A percentile compares a stretch with the other conserved stretches of the same genome.
Evolutionary conservation across 2,888 invertebrate genomes (phyloP).

Genomic region (Caenorhabditis auriculariae): DNA sequence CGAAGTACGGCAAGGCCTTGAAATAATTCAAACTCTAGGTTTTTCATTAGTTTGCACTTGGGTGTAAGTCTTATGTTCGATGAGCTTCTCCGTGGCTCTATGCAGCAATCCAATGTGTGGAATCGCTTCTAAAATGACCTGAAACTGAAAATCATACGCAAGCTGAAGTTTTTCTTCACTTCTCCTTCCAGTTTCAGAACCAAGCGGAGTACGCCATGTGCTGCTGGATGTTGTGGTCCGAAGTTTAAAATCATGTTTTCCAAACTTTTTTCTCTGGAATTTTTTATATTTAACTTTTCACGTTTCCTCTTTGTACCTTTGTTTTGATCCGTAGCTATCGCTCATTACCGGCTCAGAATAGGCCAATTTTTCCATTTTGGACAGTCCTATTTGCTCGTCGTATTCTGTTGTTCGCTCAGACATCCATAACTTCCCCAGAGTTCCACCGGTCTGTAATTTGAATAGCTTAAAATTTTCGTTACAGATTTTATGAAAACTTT

Average conservation of each 20-base stretch:
- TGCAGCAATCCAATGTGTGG: slow-evolving; percentile 96
- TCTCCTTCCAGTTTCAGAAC: slow-evolving; percentile 84
- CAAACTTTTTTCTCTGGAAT: slow-evolving; percentile 75
- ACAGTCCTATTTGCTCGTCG: slow-evolving; percentile 44
- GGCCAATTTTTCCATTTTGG: slow-evolving; percentile 47
- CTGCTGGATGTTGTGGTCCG: slow-evolving; percentile 91
- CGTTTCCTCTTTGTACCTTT: slow-evolving; percentile 32
- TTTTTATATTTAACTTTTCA: not conserved
- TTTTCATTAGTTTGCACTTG: slow-evolving; percentile 69
- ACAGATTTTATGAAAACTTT: slow-evolving; percentile 33
- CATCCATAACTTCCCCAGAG: slow-evolving; percentile 43
- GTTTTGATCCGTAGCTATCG: slow-evolving; percentile 48
- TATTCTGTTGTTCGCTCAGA: slow-evolving; percentile 39
- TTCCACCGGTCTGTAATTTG: slow-evolving; percentile 40
- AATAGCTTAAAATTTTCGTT: not conserved
- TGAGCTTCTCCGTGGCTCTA: slow-evolving; percentile 93
- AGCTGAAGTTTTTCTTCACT: slow-evolving; percentile 63
- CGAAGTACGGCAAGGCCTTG: slow-evolving; percentile 89
- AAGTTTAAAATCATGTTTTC: slow-evolving; percentile 85
- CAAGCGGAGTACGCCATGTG: slow-evolving; percentile 85
- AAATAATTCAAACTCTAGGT: not conserved
- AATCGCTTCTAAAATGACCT: slow-evolving; percentile 83
- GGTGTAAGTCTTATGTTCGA: slow-evolving; percentile 96
- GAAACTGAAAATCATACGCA: slow-evolving; percentile 25
- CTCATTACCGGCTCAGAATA: slow-evolving; percentile 39